Evolutionary conservation across 2,888 invertebrate species (phyloP).

Genomic region (Rhorus exstirpatorius): DNA sequence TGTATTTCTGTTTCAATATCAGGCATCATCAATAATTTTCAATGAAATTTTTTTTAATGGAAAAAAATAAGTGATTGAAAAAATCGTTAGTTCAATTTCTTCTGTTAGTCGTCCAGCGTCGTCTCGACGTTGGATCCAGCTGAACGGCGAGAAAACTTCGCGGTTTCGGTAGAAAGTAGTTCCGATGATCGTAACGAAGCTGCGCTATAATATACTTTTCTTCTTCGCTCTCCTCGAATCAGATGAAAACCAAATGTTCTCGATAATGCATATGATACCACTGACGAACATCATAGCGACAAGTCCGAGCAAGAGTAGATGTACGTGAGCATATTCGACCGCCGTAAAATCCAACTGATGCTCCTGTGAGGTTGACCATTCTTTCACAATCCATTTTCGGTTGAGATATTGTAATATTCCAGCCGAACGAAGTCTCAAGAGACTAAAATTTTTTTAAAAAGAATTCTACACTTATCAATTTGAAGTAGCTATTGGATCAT

Average conservation of each 20-base stretch:
- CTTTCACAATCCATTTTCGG: slow-evolving; percentile 81
- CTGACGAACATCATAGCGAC: slow-evolving; percentile 72
- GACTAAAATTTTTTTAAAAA: slow-evolving; percentile 81
- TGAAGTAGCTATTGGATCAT: too few relatives aligned
- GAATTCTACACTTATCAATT: too few relatives aligned
- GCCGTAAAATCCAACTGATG: slow-evolving; percentile 69
- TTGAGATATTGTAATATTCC: slow-evolving; percentile 85
- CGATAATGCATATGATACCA: slow-evolving; percentile 76
- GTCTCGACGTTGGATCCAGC: slow-evolving; percentile 24
- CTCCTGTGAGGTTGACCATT: slow-evolving; percentile 60
- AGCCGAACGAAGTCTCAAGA: slow-evolving; percentile 82
- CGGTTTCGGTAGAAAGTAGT: not conserved
- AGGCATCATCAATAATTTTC: not conserved
- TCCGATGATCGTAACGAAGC: slow-evolving; percentile 1
- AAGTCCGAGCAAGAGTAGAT: slow-evolving; percentile 69
- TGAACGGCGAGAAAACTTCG: slow-evolving; percentile 25
- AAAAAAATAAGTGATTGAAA: too few relatives aligned
- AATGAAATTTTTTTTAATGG: too few relatives aligned
- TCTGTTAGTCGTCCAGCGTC: slow-evolving; percentile 17
- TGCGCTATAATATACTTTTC: not conserved
- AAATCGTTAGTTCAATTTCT: not conserved
- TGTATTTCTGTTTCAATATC: too few relatives aligned
- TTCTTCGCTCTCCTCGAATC: slow-evolving; percentile 8
- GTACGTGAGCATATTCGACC: slow-evolving; percentile 77
- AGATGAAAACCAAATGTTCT: slow-evolving; percentile 73